Percentiles rank a stretch among this genome's conserved stretches.
Conservation (phyloP, 2,888 invertebrate species). For the Eupithecia tripunctaria region DNA sequence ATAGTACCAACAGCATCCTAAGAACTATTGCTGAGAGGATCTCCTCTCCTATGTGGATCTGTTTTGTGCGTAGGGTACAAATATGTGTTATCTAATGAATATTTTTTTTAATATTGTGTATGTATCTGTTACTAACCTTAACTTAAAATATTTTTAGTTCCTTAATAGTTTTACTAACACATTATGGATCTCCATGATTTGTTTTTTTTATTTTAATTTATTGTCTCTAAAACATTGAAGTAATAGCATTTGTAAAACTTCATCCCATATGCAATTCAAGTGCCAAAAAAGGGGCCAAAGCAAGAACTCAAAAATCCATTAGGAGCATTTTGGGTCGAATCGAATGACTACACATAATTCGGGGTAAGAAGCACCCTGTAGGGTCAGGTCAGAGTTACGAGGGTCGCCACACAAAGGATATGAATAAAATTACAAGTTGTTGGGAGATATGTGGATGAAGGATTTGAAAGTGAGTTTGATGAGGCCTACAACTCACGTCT, state of each 20-base stretch:
- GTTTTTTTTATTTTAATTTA: too few relatives aligned
- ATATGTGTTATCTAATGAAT: too few relatives aligned
- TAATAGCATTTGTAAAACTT: background rate
- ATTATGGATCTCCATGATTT: too few relatives aligned
- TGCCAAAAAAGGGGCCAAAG: background rate
- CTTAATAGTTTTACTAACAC: too few relatives aligned
- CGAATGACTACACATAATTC: constrained; percentile 18
- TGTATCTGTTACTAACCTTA: too few relatives aligned
- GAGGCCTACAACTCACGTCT: background rate
- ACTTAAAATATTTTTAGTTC: too few relatives aligned
- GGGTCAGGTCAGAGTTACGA: constrained; percentile 8
- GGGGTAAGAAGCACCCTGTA: constrained; percentile 4
- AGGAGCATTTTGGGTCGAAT: constrained; percentile 25
- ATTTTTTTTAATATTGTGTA: too few relatives aligned
- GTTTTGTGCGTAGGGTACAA: too few relatives aligned
- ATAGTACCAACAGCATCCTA: too few relatives aligned
- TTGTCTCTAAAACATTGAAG: too few relatives aligned
- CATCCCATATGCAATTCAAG: background rate
- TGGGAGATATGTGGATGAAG: background rate
- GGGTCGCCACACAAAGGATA: constrained; percentile 3
- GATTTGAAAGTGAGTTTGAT: constrained; percentile 1
- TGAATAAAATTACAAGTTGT: constrained; percentile 13
- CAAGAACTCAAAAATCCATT: constrained; percentile 19
- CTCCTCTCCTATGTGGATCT: too few relatives aligned
- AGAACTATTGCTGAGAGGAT: too few relatives aligned